Conservation (phyloP, 2,888 invertebrate species). For the Troides helena region DNA sequence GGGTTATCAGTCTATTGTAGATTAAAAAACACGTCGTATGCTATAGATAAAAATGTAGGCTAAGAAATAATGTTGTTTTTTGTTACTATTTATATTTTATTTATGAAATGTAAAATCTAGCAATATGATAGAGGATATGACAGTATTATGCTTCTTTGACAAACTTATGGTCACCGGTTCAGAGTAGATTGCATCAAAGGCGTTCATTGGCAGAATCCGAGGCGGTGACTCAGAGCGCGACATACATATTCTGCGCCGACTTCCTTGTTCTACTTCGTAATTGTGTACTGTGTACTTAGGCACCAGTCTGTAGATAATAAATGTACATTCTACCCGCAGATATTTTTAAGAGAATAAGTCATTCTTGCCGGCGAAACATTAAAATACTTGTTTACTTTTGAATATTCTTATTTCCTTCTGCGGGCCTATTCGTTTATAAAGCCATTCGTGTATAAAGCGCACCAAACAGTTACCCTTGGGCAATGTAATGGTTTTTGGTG, state of each 20-base stretch:
- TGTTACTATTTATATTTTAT: too few relatives aligned
- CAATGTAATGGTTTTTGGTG: too few relatives aligned
- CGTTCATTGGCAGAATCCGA: conserved; percentile 33
- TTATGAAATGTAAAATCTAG: too few relatives aligned
- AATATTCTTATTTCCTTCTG: too few relatives aligned
- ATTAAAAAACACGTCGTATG: too few relatives aligned
- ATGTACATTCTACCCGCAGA: not conserved
- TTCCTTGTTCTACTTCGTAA: conserved; percentile 34
- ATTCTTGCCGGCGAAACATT: not conserved
- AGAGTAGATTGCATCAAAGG: conserved; percentile 31
- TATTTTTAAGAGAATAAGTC: not conserved
- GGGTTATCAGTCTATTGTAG: too few relatives aligned
- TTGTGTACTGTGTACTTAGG: conserved; percentile 8
- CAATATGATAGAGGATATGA: not conserved
- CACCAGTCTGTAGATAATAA: not conserved
- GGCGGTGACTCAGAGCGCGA: conserved; percentile 34
- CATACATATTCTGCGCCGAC: conserved; percentile 29
- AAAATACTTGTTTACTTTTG: too few relatives aligned
- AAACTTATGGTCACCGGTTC: not conserved
- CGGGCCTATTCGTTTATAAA: too few relatives aligned
- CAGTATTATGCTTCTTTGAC: not conserved
- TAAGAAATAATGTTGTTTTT: too few relatives aligned
- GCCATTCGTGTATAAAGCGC: too few relatives aligned
- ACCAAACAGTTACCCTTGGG: too few relatives aligned
- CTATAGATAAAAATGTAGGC: too few relatives aligned